phyloP scores from a whole-genome alignment of 64 coral and sea anemone species.

The Montipora cactus region DNA sequence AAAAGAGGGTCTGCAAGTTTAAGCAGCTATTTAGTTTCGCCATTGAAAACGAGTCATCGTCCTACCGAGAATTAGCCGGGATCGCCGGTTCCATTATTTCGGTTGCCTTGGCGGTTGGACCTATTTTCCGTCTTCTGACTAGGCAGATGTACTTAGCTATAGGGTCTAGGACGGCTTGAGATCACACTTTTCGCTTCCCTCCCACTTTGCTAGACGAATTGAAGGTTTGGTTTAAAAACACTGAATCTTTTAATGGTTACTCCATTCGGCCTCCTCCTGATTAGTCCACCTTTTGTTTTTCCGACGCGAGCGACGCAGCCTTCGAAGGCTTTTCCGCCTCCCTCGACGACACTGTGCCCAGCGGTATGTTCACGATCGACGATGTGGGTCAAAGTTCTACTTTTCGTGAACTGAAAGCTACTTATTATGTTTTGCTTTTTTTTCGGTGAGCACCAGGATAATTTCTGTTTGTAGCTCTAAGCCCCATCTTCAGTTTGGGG shows the following conservation, averaged over 20 bases:
- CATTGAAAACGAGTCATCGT: no score
- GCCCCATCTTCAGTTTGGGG: conserved; percentile 10
- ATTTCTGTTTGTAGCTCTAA: conserved; percentile 13
- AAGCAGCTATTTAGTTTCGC: no score
- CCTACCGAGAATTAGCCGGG: no score
- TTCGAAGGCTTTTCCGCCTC: not conserved
- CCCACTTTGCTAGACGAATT: no score
- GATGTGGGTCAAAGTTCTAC: not conserved
- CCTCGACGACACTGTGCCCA: not conserved
- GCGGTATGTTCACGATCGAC: not conserved
- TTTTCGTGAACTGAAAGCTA: not conserved
- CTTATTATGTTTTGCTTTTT: not conserved
- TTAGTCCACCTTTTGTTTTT: not conserved
- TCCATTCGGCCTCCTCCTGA: not conserved
- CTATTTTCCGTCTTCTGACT: no score
- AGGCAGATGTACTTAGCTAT: no score
- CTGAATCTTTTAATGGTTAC: not conserved
- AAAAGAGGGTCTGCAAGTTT: no score
- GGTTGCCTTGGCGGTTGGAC: no score
- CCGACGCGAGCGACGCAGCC: not conserved
- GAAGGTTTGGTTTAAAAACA: no score
- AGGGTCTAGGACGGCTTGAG: no score
- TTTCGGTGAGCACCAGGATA: conserved; percentile 4
- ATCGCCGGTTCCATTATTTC: no score
- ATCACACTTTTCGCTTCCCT: no score